Evolutionary conservation across 2,113 vertebrate species (phyloP).

Genomic region (Toxotes jaculatrix): DNA sequence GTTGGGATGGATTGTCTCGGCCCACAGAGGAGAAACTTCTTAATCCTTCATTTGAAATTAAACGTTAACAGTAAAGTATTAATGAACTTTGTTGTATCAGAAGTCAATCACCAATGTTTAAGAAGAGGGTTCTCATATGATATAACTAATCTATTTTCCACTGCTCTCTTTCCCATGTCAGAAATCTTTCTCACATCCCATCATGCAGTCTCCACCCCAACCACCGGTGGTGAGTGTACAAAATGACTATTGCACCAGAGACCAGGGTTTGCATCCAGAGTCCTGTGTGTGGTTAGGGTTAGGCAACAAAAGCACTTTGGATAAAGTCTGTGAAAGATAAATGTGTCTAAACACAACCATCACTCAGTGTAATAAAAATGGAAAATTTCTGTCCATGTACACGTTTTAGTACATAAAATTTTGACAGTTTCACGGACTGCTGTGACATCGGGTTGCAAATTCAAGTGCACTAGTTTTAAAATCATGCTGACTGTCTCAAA

Average conservation of each 20-base stretch:
- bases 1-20: neutral
- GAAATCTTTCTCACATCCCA: constrained; percentile 35
- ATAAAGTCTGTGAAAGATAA: too few relatives aligned
- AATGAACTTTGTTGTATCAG: constrained; percentile 8
- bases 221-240: too few relatives aligned
- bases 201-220: constrained; percentile 7
- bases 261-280: too few relatives aligned
- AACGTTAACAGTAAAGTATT: constrained; percentile 27
- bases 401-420: too few relatives aligned
- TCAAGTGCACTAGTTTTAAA: neutral
- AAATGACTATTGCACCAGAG: too few relatives aligned
- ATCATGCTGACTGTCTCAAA: neutral
- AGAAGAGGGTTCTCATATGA: constrained; percentile 18
- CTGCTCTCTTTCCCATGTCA: constrained; percentile 3
- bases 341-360: too few relatives aligned
- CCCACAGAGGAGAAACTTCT: neutral
- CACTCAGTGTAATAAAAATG: too few relatives aligned
- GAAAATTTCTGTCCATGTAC: too few relatives aligned
- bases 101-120: constrained; percentile 41
- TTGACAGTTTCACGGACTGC: too few relatives aligned
- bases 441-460: neutral
- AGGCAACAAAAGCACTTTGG: too few relatives aligned
- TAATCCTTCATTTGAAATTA: neutral
- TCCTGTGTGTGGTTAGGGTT: too few relatives aligned
- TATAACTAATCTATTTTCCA: constrained; percentile 41